These are phyloP conservation scores for Thaleichthys pacificus DNA, from an alignment of 2,797 vertebrate genomes.

Conservation along the genomic window DNA sequence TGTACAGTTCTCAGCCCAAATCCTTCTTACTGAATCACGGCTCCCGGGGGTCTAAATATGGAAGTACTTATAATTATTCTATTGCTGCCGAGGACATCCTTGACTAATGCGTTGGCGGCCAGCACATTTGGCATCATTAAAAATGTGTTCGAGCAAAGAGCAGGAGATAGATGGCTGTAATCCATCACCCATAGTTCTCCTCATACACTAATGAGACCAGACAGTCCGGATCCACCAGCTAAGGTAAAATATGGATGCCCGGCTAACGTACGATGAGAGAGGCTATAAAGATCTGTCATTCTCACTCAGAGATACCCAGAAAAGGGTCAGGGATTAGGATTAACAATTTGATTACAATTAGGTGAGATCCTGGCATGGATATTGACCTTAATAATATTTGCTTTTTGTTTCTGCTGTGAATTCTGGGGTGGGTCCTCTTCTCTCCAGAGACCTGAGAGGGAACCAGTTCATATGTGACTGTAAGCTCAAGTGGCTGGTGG, in stretches of 20 bases:
- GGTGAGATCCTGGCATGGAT: not conserved
- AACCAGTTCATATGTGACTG: constrained; percentile 96
- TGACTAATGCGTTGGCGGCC: constrained; percentile 61
- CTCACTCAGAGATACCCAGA: too few species aligned
- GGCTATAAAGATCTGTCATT: not conserved
- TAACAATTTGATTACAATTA: not conserved
- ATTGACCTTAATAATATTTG: not conserved
- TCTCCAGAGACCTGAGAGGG: constrained; percentile 87
- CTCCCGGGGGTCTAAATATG: constrained; percentile 51
- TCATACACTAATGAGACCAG: not conserved
- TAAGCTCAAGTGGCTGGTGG: constrained; percentile 96
- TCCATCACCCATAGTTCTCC: constrained; percentile 35
- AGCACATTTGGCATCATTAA: constrained; percentile 62
- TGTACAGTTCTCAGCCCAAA: not conserved
- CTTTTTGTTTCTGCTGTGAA: not conserved
- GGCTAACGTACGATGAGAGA: not conserved
- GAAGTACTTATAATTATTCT: constrained; percentile 54
- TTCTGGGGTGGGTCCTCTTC: not conserved
- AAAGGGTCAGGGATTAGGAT: not conserved
- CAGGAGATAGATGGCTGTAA: constrained; percentile 40
- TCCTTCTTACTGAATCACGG: not conserved
- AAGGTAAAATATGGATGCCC: not conserved
- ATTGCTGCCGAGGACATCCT: constrained; percentile 44
- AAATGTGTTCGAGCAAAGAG: constrained; percentile 49
- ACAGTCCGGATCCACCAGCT: not conserved